These are phyloP conservation scores for Nesidiocoris tenuis DNA, from an alignment of 2,888 invertebrate genomes.

Conservation along the genomic window DNA sequence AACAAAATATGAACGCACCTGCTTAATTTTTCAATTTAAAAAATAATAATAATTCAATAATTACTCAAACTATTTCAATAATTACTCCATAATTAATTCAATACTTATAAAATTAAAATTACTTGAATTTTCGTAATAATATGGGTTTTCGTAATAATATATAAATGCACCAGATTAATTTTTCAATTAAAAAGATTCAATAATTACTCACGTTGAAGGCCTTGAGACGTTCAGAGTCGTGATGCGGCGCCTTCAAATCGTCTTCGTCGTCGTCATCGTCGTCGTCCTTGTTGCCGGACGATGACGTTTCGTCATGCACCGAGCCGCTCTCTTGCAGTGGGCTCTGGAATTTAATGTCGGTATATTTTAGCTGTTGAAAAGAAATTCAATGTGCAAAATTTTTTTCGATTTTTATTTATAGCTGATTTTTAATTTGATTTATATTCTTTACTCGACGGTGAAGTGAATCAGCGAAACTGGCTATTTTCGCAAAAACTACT, in stretches of 20 bases:
- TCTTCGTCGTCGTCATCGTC: constrained; percentile 89
- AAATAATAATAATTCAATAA: no score
- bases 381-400: no score
- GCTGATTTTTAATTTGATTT: neutral
- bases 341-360: constrained; percentile 60
- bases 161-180: neutral
- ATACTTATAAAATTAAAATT: no score
- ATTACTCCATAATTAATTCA: no score
- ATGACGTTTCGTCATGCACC: constrained; percentile 83
- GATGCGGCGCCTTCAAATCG: constrained; percentile 81
- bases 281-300: constrained; percentile 81
- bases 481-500: no score
- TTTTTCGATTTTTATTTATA: neutral
- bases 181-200: constrained; percentile 8
- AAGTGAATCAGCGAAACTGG: no score
- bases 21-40: no score
- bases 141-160: neutral
- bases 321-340: constrained; percentile 66
- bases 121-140: neutral
- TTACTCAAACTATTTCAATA: no score
- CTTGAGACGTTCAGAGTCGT: constrained; percentile 91
- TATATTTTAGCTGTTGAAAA: neutral
- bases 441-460: no score
- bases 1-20: neutral
- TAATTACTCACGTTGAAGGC: constrained; percentile 82